Percentiles rank a stretch among this genome's conserved stretches.
Evolutionary conservation across 2,888 invertebrate species (phyloP).

Genomic region (Aspidiotus rigidus): DNA sequence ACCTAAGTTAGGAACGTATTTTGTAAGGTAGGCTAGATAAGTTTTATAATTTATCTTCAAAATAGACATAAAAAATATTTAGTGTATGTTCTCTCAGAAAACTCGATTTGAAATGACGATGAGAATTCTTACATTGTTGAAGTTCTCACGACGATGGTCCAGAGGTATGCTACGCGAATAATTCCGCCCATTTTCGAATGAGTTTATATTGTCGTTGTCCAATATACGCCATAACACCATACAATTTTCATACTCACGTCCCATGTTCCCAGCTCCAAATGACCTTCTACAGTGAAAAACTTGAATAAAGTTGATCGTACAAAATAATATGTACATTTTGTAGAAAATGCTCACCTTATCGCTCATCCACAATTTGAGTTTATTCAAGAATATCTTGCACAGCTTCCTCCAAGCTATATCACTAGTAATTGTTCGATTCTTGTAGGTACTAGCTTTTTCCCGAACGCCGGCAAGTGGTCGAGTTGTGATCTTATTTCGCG

Average conservation of each 20-base stretch:
- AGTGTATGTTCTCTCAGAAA: background rate
- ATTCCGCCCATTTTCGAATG: conserved; percentile 60
- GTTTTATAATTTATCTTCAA: conserved; percentile 49
- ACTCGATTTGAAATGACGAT: background rate
- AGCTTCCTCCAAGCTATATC: conserved; percentile 91
- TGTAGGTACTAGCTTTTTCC: conserved; percentile 66
- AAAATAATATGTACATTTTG: too few species aligned
- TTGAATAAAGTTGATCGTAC: background rate
- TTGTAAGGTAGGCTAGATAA: background rate
- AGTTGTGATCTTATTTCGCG: conserved; percentile 61
- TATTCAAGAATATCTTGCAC: conserved; percentile 87
- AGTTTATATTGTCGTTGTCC: conserved; percentile 88
- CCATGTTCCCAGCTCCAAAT: conserved; percentile 84
- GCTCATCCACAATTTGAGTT: conserved; percentile 93
- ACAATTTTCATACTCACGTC: conserved; percentile 94
- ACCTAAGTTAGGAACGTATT: conserved; percentile 46
- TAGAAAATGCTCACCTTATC: conserved; percentile 63
- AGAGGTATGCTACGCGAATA: conserved; percentile 57
- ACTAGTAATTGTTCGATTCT: conserved; percentile 58
- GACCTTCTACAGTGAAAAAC: conserved; percentile 44
- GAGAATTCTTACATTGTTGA: conserved; percentile 52
- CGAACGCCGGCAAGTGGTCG: conserved; percentile 59
- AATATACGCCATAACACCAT: conserved; percentile 78
- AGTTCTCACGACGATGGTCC: conserved; percentile 68
- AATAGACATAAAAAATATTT: background rate